These are phyloP conservation scores for Aix galericulata DNA, from an alignment of 2,113 vertebrate species.

Conservation along the genomic window DNA sequence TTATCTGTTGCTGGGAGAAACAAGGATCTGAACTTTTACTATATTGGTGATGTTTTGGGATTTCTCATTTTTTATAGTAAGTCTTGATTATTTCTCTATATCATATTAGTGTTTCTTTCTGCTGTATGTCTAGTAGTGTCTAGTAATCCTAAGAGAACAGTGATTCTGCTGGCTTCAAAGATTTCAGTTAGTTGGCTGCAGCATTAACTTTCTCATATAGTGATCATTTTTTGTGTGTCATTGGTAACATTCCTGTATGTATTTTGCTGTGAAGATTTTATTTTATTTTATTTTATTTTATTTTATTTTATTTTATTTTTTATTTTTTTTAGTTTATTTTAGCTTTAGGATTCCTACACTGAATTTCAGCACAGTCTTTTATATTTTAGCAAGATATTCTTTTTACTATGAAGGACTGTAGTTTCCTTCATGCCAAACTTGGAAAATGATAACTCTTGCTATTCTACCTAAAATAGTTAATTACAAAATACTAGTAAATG, in stretches of 20 bases:
- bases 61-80: background rate
- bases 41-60: background rate
- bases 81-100: background rate
- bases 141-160: background rate
- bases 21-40: background rate
- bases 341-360: background rate
- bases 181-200: background rate
- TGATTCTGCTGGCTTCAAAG: background rate
- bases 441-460: background rate
- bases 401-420: background rate
- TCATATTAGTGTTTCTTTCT: conserved; percentile 10
- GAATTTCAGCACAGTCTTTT: background rate
- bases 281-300: too few relatives aligned
- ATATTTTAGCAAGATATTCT: background rate
- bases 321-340: too few relatives aligned
- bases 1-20: background rate
- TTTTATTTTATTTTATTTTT: background rate
- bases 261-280: background rate
- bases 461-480: background rate
- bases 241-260: background rate
- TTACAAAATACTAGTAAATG: background rate
- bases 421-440: background rate
- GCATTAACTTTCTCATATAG: background rate
- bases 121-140: background rate
- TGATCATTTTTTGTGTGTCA: background rate